phyloP scores from a whole-genome alignment of 2,797 vertebrate genomes.

The Gila robusta region DNA sequence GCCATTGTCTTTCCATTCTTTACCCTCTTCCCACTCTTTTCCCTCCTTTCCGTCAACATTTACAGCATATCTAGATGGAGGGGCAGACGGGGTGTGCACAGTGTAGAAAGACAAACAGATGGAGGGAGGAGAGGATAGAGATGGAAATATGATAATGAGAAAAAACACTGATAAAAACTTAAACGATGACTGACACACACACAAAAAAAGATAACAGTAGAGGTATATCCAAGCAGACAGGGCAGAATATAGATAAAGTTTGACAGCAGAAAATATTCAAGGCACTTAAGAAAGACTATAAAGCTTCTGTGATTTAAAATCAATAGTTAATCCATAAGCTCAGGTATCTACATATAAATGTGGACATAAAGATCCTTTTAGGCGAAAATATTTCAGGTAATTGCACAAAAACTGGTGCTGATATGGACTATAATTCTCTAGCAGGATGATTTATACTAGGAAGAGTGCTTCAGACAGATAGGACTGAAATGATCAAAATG shows the following conservation, averaged over 20 bases:
- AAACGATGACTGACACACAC: constrained; percentile 37
- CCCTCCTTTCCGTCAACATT: constrained; percentile 79
- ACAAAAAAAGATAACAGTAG: constrained; percentile 24
- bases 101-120: constrained; percentile 61
- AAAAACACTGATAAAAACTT: constrained; percentile 52
- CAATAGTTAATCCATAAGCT: constrained; percentile 30
- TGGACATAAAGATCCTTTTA: constrained; percentile 22
- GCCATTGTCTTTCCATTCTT: constrained; percentile 78
- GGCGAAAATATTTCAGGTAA: constrained; percentile 19
- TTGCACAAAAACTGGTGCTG: constrained; percentile 9
- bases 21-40: constrained; percentile 74
- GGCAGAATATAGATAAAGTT: constrained; percentile 36
- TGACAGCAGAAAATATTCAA: constrained; percentile 7
- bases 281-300: constrained; percentile 18
- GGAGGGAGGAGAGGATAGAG: constrained; percentile 44
- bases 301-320: constrained; percentile 43
- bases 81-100: constrained; percentile 37
- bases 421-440: constrained; percentile 7
- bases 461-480: constrained; percentile 30
- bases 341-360: constrained; percentile 33
- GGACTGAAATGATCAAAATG: constrained; percentile 38
- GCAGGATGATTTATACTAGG: constrained; percentile 21
- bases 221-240: constrained; percentile 25
- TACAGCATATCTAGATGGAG: constrained; percentile 76
- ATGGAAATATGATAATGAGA: constrained; percentile 47